Evolutionary conservation across 1,140 invertebrate species (phyloP), one percentile per base, ranked within the genome.

Genomic region (Drosophila funebris): DNA sequence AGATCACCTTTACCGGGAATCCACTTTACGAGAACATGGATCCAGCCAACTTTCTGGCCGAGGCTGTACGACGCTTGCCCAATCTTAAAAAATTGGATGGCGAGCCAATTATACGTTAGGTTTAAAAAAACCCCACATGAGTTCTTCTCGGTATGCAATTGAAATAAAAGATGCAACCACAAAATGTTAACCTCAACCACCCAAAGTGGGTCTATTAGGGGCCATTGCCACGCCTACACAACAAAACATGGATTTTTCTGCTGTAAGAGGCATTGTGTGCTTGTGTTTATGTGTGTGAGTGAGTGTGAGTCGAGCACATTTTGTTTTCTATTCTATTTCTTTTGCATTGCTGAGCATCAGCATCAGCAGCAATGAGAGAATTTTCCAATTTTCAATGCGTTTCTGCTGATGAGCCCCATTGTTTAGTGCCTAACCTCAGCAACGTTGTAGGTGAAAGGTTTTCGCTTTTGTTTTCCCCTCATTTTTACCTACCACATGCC

Each of bases 61-160:
- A 97, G 85, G 96, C 96, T 0, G 94, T 94, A 1, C 94, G 95
- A 75, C 93, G 95, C 46, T 92, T 98, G 11, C 95, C 96, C 11
- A 95, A 94, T 80, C 92, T 99, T 3, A 97, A 96, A 85, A 98
- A 97, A 92, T 92, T 99, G 9, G 97, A 98, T 92, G 97, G 82
- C 0, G 95, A 96, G 75, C 94, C 95, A 0, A 93, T 96, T 6
- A 90, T 95, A 53, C 91, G 94, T 48, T 78, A 87, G 52, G 8
- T 7, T 11, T n/a, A n/a, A n/a, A n/a, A n/a, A n/a, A n/a, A n/a
- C n/a, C n/a, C n/a, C 1, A 36, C 39, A 24, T 8, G 5, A 27
- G 13, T 53, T 44, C 1, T 20, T 1, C 13, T 36, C 20, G 5
- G 39, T 8, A 57, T 57, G 29, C 22, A 52, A 73, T 56, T 67